A percentile compares a stretch with the other conserved stretches of the same genome.
Evolutionary conservation across 2,888 invertebrate genomes (phyloP).

Genomic region (Buathra laborator): DNA sequence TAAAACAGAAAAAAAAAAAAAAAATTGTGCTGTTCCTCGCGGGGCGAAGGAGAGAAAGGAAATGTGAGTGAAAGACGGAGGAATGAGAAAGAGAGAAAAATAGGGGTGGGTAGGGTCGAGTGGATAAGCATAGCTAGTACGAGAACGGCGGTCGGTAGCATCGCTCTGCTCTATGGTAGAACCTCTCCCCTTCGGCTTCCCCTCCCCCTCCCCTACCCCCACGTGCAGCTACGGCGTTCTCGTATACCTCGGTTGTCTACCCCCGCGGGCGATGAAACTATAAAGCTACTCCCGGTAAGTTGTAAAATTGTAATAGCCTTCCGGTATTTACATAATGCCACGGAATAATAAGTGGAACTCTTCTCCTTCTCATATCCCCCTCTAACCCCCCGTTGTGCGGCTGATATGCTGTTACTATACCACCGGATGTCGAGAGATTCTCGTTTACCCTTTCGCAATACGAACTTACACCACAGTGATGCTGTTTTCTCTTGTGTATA

Average conservation of each 20-base stretch:
- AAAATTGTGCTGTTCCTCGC: conserved; percentile 46
- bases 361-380: conserved; percentile 50
- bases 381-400: background rate
- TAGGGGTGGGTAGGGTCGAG: conserved; percentile 58
- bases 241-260: conserved; percentile 56
- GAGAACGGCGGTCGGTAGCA: background rate
- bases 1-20: conserved; percentile 26
- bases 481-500: conserved; percentile 10
- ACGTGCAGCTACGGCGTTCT: conserved; percentile 3
- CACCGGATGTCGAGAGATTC: conserved; percentile 42
- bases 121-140: conserved; percentile 55
- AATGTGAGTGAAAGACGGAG: conserved; percentile 48
- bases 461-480: conserved; percentile 36
- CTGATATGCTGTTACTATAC: conserved; percentile 21
- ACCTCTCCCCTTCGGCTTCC: background rate
- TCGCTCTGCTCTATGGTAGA: too few relatives aligned
- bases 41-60: conserved; percentile 37
- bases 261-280: conserved; percentile 80
- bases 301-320: conserved; percentile 84
- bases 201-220: background rate
- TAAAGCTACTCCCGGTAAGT: conserved; percentile 82
- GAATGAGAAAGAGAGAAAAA: conserved; percentile 60
- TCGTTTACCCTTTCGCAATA: conserved; percentile 40
- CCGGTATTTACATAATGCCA: conserved; percentile 84
- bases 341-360: conserved; percentile 82